Base-by-base conservation (phyloP, 2,797 vertebrate species). In the Gymnothorax javanicus region DNA sequence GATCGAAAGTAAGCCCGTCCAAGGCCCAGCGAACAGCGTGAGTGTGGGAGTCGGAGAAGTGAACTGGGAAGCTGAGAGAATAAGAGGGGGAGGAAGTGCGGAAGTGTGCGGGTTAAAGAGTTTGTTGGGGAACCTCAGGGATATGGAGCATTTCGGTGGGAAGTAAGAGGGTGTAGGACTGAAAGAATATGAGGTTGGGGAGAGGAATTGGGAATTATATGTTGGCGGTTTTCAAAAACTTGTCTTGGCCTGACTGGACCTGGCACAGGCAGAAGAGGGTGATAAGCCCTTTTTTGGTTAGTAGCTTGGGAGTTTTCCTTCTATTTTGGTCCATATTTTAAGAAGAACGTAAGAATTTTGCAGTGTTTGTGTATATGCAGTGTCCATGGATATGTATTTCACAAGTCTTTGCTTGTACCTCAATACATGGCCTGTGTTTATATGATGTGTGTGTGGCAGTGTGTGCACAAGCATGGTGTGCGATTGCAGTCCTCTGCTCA, bases 1-100 rank as follows among this genome's bases (percentile, higher is more conserved):
- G 92, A 95, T 93, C 89, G 92, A 90, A 90, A 91, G 88, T 86
- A 89, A 92, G 73, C 88, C 90, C 73, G 91, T 91, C 60, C 87
- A 90, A 85, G 88, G 84, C 86, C 87, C 92, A 89, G 82, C 92
- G 15, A 91, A 89, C 88, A 17, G 88, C 89, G 88, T 91, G 91
- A 92, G 92, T 92, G 89, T 79, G 93, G 92, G 89, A 73, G 25
- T 33, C 82, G n/a, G 6, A n/a, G 64, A 20, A 20, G 43, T 64
- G 43, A 56, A 8, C 25, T 59, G 15, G 82, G 56, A 13, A 4
- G 56, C 27, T 12, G 64, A 23, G 62, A 50, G 84, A 52, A 15
- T 43, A 7, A 1, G 57, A 59, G 59, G 43, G n/a, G 13, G 1
- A 23, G 20, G 62, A 23, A 67, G 20, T 67, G 20, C 20, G 11